These are phyloP conservation scores for Lepus americanus DNA, from an alignment of 2,113 vertebrate genomes.

Conservation along the genomic window DNA sequence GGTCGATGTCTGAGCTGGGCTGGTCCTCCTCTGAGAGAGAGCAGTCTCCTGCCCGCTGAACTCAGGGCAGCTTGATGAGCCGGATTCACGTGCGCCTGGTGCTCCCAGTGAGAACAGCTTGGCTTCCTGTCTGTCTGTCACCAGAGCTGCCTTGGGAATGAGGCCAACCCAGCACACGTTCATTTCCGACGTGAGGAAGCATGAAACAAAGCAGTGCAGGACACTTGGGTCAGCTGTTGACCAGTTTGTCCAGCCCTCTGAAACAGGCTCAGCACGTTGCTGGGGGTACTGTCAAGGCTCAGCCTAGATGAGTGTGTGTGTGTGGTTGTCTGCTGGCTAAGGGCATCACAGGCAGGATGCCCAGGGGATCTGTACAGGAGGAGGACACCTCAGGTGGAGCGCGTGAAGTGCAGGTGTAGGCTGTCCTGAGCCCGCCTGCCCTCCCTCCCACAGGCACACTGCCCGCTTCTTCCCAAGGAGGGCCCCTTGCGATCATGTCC, in stretches of 20 bases:
- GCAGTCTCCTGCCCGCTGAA: not conserved
- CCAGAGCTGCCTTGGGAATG: not conserved
- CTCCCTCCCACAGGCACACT: not conserved
- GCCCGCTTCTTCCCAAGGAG: not conserved
- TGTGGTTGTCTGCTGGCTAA: too few relatives aligned
- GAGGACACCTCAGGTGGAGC: not conserved
- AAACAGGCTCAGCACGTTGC: not conserved
- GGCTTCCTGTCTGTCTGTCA: not conserved
- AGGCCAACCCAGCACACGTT: too few relatives aligned
- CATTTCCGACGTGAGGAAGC: not conserved
- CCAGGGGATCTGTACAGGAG: not conserved
- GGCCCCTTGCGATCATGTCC: not conserved
- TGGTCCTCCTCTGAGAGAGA: not conserved
- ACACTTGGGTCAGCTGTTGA: not conserved
- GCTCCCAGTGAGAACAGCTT: rapidly evolving
- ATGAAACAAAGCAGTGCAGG: not conserved
- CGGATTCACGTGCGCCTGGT: not conserved
- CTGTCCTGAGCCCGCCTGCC: not conserved
- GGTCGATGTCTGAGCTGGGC: too few relatives aligned
- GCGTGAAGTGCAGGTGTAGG: not conserved
- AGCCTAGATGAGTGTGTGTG: not conserved
- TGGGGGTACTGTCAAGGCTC: not conserved
- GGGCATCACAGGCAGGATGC: too few relatives aligned
- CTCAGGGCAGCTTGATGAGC: not conserved
- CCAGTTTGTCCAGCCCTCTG: not conserved